Evolutionary conservation across 2,113 vertebrate genomes (phyloP).

Genomic region (Ptilorrhoa leucosticta): DNA sequence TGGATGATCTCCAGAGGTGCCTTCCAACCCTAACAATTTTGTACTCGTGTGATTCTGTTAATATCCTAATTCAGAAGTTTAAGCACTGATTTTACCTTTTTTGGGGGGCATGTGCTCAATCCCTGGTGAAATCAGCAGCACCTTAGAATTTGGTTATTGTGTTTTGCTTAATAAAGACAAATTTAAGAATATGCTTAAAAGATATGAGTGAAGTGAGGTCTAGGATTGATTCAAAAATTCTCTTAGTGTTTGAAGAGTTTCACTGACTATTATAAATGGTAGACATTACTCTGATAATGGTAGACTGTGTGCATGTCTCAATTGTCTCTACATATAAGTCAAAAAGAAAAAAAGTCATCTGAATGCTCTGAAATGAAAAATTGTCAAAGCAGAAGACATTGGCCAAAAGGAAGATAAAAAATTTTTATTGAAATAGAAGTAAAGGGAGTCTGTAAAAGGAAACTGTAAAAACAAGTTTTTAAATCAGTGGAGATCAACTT

Average conservation of each 20-base stretch:
- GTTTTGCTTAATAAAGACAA: background rate
- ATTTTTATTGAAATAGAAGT: background rate
- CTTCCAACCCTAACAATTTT: background rate
- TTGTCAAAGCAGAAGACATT: background rate
- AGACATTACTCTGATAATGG: background rate
- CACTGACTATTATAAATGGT: background rate
- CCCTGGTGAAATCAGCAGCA: background rate
- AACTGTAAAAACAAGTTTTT: background rate
- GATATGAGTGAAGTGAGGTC: background rate
- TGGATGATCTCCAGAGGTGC: background rate
- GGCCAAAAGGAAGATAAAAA: background rate
- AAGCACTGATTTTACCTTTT: background rate
- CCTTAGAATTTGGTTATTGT: background rate
- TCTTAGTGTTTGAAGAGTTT: background rate
- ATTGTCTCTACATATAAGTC: background rate
- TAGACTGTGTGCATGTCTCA: background rate
- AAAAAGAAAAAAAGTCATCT: background rate
- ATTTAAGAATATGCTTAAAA: background rate
- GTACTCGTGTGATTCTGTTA: background rate
- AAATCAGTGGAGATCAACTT: background rate
- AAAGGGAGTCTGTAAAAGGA: background rate
- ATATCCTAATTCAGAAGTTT: background rate
- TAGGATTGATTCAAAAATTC: background rate
- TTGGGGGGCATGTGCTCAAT: accelerated
- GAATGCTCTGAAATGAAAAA: background rate